Percentiles rank a stretch among this genome's conserved stretches.
Evolutionary conservation across 2,113 vertebrate genomes (phyloP).

Genomic region (Cochlearius cochlearius): DNA sequence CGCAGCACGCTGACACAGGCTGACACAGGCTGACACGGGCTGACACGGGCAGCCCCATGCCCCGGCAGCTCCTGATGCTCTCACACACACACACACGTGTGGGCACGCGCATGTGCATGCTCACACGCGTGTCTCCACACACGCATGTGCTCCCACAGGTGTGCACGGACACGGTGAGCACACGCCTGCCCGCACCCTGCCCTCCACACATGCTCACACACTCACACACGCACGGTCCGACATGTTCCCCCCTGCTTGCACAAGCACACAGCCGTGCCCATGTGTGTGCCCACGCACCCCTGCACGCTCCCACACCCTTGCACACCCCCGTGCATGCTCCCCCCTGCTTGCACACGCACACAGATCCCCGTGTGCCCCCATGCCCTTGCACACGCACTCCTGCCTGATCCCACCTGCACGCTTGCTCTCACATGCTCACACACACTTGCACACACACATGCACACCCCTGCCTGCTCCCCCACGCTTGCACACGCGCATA

Average conservation of each 20-base stretch:
- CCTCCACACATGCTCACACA: neutral
- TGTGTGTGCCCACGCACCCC: neutral
- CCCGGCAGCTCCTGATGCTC: neutral
- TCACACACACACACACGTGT: rapidly evolving
- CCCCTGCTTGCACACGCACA: neutral
- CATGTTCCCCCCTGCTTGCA: neutral
- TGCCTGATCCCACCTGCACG: too few relatives aligned
- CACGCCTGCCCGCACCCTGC: neutral
- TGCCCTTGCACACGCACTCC: neutral
- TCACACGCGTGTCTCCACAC: neutral
- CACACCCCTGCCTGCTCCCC: neutral
- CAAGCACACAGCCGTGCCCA: too few relatives aligned
- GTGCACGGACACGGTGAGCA: neutral
- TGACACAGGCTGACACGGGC: neutral
- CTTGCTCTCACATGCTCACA: too few relatives aligned
- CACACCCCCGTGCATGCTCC: neutral
- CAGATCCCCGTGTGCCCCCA: neutral
- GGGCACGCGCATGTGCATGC: rapidly evolving
- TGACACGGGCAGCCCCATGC: rapidly evolving
- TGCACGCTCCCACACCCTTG: neutral
- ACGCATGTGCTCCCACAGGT: rapidly evolving
- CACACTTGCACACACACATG: too few relatives aligned
- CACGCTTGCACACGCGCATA: neutral
- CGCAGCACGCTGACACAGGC: neutral
- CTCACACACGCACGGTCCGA: too few relatives aligned